Base-by-base conservation (phyloP, 1,140 invertebrate species). In the Choristoneura fumiferana region DNA sequence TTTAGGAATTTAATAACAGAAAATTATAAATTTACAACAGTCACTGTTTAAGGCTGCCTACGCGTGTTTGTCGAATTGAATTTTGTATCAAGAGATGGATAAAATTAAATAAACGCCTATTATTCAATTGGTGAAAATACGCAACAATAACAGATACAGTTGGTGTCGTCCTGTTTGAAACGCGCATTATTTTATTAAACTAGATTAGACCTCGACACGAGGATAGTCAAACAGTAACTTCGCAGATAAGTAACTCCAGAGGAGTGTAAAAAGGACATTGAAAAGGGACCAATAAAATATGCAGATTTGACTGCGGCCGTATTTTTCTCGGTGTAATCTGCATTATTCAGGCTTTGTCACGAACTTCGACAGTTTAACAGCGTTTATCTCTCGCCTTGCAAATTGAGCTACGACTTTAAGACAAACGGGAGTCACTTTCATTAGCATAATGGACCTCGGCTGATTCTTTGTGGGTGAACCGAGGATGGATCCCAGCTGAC, bases 321-420 rank as follows among this genome's bases (percentile, higher is more conserved):
- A 87, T 88, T 88, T 88, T 87, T 88, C 84, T 85, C 78, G 62
- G 78, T 88, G 85, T 88, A 87, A 88, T 88, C 85, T 88, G 80
- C 84, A 88, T 88, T 88, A 88, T 88, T 88, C 85, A 88, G 84
- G 78, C 85, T 85, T 83, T 85, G 84, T 85, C 84, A 85, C 84
- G 82, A 87, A 85, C 84, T 88, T 88, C 85, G 85, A 88, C 85
- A 87, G 85, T 88, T 88, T 89, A 89, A 87, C 84, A 84, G 82
- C 82, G 84, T 89, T 89, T 89, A 89, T 89, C 85, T 89, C 79
- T 80, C 84, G 79, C 77, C 83, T 85, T 89, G 85, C 85, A 89
- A 88, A 88, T 88, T 88, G 85, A 88, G 85, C 82, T 83, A 85
- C 85, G 85, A 88, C 84, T 88, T 88, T 84, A 87, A 88, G 85